Conservation (phyloP, 1,140 invertebrate genomes). For the Pseudomyrmex flavicornis region DNA sequence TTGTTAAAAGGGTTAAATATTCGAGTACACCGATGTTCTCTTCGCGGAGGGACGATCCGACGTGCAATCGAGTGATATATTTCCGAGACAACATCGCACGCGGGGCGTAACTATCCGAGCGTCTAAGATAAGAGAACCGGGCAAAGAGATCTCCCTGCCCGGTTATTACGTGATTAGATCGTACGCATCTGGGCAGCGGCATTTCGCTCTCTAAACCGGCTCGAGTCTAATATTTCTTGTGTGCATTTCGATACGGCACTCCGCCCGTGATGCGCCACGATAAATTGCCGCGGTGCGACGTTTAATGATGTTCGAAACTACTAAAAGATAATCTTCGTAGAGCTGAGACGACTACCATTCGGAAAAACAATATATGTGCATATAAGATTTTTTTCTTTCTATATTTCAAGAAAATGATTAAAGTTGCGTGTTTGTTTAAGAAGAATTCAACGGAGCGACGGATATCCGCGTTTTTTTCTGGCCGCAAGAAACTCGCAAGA, state of each 20-base stretch:
- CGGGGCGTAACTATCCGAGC: conserved; percentile 46
- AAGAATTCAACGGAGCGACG: neutral
- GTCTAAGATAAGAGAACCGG: conserved; percentile 41
- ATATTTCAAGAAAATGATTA: no score
- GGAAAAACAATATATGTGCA: neutral
- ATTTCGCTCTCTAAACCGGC: conserved; percentile 49
- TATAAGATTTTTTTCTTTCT: no score
- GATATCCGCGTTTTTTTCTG: no score
- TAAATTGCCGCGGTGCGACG: neutral
- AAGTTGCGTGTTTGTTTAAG: neutral
- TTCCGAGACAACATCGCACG: conserved; percentile 51
- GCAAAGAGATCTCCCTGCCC: conserved; percentile 40
- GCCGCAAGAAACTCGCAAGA: no score
- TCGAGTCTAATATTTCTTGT: conserved; percentile 36
- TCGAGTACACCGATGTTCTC: conserved; percentile 43
- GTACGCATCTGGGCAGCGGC: conserved; percentile 37
- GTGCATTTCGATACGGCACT: conserved; percentile 35
- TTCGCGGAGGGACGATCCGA: conserved; percentile 1
- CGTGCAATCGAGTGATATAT: conserved; percentile 29
- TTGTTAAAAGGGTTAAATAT: conserved; percentile 58
- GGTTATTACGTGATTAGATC: conserved; percentile 59
- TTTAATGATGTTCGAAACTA: conserved; percentile 15
- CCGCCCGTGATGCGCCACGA: neutral
- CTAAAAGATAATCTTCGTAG: neutral
- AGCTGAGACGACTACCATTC: neutral